Evolutionary conservation across 2,888 invertebrate genomes (phyloP), one percentile per base, ranked within the genome.

Genomic region (Bhutanitis thaidina): DNA sequence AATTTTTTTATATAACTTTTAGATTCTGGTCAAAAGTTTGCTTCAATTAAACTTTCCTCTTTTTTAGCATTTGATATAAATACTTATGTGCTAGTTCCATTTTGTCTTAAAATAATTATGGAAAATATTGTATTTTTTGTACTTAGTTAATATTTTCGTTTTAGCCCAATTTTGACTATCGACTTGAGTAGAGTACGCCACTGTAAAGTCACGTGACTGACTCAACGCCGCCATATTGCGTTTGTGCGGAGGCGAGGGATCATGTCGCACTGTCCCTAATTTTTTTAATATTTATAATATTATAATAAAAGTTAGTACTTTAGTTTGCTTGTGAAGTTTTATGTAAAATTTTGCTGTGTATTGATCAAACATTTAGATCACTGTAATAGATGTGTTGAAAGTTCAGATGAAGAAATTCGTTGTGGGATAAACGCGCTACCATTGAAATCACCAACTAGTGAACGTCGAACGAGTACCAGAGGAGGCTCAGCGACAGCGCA

Each of bases 181-280:
- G 51, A 40, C 46, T 36, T 46, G 12, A 27, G 40, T 51, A 51
- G 51, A 46, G 44, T 35, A 25, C 51, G 41, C 46, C 41, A 41
- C 41, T 51, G 41, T 34, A 50, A 51, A 51, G 74, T 80, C 79
- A 80, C 80, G 80, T 80, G 80, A 80, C 70, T 67, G 56, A 64
- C 61, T 59, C 27, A 56, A 56, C 56, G 64, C 68, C 78, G 83
- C 83, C 83, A 83, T 82, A 77, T 83, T 83, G 81, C 62, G 68
- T 71, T 77, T 70, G 71, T 69, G 65, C 71, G 63, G 70, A 76
- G 69, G 70, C 63, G 66, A 73, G 70, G 65, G 68, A 59, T 67
- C 67, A 59, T 71, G 68, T 69, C 65, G 56, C 46, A 48, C 67
- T 67, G 69, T 72, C 67, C 57, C 71, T 66, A 66, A 62, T 69